Conservation (phyloP, 2,797 vertebrate genomes). For the Enteromius argenteus region DNA sequence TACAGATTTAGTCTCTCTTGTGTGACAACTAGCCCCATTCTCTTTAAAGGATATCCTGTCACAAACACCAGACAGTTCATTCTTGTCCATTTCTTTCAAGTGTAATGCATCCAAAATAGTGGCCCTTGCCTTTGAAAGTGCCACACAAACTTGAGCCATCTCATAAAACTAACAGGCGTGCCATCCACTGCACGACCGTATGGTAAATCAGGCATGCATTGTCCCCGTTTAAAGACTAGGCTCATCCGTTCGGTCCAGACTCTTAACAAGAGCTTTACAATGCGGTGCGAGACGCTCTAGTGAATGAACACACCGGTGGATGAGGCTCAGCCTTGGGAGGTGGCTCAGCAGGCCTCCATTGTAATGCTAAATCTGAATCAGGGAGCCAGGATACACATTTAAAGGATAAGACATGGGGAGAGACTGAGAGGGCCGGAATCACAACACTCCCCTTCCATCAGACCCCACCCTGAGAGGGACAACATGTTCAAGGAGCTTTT, state of each 20-base stretch:
- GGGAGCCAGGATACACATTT: conserved; percentile 63
- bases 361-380: conserved; percentile 63
- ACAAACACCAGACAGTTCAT: conserved; percentile 5
- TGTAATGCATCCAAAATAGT: conserved; percentile 29
- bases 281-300: conserved; percentile 48
- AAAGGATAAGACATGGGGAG: conserved; percentile 57
- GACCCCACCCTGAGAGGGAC: conserved; percentile 19
- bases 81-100: conserved; percentile 42
- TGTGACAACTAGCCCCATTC: background rate
- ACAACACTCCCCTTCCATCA: conserved; percentile 52
- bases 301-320: conserved; percentile 60
- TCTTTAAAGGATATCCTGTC: conserved; percentile 5
- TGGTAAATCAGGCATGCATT: conserved; percentile 60
- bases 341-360: conserved; percentile 62
- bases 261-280: conserved; percentile 65
- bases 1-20: background rate
- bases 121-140: conserved; percentile 43
- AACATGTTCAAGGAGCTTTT: conserved; percentile 30
- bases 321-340: conserved; percentile 57
- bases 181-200: conserved; percentile 53
- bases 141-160: conserved; percentile 53
- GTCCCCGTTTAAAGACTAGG: conserved; percentile 58
- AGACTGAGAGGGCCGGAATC: conserved; percentile 44
- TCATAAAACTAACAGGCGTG: conserved; percentile 60
- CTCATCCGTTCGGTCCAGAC: conserved; percentile 57